These are phyloP conservation scores for Parazoanthus swiftii DNA, from an alignment of 92 coral and sea anemone genomes.

Conservation along the genomic window DNA sequence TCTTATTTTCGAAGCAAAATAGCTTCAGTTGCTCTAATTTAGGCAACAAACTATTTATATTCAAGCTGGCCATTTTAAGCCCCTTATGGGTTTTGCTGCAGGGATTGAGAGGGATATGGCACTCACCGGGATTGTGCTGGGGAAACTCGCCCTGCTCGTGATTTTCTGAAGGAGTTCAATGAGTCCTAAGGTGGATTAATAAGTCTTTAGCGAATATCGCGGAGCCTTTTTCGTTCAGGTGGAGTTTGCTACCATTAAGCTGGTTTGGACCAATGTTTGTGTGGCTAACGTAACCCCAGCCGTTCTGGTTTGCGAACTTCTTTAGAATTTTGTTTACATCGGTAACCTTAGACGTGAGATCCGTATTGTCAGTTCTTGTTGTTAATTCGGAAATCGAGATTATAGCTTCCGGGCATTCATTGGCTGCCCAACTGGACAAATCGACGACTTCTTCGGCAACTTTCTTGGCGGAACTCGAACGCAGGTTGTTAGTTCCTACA, in stretches of 20 bases:
- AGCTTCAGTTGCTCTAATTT: too few species aligned
- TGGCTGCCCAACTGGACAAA: neutral
- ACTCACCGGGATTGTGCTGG: too few species aligned
- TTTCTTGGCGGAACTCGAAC: neutral
- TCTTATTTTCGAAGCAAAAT: too few species aligned
- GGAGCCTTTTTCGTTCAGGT: neutral
- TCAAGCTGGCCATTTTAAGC: too few species aligned
- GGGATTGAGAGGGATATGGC: too few species aligned
- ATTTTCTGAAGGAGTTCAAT: too few species aligned
- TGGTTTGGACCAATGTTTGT: neutral
- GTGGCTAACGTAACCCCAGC: constrained; percentile 17
- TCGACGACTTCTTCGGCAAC: constrained; percentile 30
- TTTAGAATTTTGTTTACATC: constrained; percentile 1
- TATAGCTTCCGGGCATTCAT: constrained; percentile 9
- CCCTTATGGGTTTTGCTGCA: too few species aligned
- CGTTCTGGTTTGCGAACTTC: constrained; percentile 6
- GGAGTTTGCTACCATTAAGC: constrained; percentile 4
- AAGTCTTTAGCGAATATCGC: too few species aligned
- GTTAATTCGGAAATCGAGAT: constrained; percentile 32
- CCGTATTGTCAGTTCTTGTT: constrained; percentile 3
- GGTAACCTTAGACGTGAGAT: constrained; percentile 10
- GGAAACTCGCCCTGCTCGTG: too few species aligned
- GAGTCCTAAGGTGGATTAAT: too few species aligned
- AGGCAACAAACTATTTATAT: too few species aligned
- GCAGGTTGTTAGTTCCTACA: constrained; percentile 21